Base-by-base conservation (phyloP, 2,888 invertebrate genomes). In the Eudasyphora cyanicolor region DNA sequence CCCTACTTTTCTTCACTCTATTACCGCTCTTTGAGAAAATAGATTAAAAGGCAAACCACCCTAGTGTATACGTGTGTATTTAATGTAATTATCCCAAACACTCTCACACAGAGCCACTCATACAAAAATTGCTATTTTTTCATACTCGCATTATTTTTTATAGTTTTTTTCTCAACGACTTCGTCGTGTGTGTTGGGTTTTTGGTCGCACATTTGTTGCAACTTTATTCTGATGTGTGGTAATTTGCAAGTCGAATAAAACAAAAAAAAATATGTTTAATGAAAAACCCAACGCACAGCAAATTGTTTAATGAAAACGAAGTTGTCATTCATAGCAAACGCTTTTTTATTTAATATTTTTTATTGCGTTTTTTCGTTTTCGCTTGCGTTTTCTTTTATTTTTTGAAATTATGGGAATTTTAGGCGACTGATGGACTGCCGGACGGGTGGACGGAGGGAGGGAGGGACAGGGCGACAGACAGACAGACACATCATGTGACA, bases 151-250 rank as follows among this genome's bases (percentile, higher is more conserved):
- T 12, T 35, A 62, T 38, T 76, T 70, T 42, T n/a, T 60, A 62
- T 57, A 64, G 14, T 71, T 60, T 57, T 60, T 29, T 24, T 12
- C 74, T 38, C 29, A 27, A 3, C 45, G 21, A 10, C 32, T 12
- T 10, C 51, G 49, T 64, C 51, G 49, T 64, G 21, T 42, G 7
- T 64, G 27, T n/a, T 62, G 49, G 14, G 10, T 69, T 64, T 57
- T 24, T 51, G 32, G 14, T 77, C 35, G 42, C 19, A 42, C 67
- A 38, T 67, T 82, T 74, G 49, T 69, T 54, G 60, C 81, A 82
- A 70, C 49, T 77, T 74, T 38, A 74, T 73, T 60, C 49, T 69
- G 24, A 57, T 71, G 54, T 76, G 82, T 79, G 82, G 60, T 76
- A 82, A 82, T 75, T 71, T 69, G 54, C 57, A 54, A 32, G 67